phyloP scores from a whole-genome alignment of 2,888 invertebrate genomes.

The Tillus elongatus region DNA sequence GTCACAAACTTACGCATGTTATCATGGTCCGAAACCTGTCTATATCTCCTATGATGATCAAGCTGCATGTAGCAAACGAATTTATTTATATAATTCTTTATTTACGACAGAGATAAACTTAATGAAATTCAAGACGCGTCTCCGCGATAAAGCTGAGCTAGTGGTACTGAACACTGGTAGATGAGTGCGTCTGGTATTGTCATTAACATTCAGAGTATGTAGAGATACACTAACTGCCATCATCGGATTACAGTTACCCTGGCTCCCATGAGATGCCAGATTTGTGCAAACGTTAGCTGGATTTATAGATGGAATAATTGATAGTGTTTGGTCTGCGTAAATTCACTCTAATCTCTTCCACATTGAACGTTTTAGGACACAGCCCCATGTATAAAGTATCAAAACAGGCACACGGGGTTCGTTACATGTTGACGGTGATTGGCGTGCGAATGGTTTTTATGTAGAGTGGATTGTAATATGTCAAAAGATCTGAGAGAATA shows the following conservation, averaged over 20 bases:
- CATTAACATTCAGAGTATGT: not conserved
- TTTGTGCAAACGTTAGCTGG: slow-evolving; percentile 30
- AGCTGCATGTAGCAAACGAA: no score
- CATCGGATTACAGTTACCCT: no score
- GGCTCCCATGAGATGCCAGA: slow-evolving; percentile 24
- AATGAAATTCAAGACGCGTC: slow-evolving; percentile 1
- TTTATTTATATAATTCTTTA: not conserved
- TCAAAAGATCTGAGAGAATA: no score
- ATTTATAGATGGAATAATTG: slow-evolving; percentile 34
- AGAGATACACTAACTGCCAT: not conserved
- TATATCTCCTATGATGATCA: no score
- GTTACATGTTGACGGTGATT: no score
- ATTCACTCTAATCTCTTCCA: slow-evolving; percentile 12
- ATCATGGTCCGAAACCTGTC: no score
- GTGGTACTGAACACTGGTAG: not conserved
- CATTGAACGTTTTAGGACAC: no score
- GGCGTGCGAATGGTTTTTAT: no score
- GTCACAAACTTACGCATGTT: no score
- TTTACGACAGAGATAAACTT: not conserved
- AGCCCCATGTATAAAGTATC: no score
- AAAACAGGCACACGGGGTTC: no score
- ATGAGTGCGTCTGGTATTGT: not conserved
- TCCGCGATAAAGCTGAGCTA: not conserved
- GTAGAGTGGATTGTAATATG: no score
- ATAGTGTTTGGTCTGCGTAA: slow-evolving; percentile 26